Evolutionary conservation across 37 sponge, comb jelly and placozoan species (phyloP).

Genomic region (Agelas oroides): DNA sequence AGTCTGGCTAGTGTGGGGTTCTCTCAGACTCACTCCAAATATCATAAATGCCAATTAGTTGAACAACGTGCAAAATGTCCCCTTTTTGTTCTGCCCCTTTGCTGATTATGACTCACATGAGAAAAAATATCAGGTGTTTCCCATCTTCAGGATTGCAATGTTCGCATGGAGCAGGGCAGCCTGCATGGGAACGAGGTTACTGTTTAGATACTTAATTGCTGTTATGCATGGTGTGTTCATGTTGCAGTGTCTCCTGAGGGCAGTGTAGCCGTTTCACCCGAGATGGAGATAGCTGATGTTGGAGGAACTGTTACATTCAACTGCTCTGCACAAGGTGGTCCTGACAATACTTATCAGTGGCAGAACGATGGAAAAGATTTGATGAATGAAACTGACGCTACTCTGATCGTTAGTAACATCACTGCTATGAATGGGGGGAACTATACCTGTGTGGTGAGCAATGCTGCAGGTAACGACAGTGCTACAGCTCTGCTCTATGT

Average conservation of each 20-base stretch:
- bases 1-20: too few relatives aligned
- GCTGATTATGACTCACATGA: too few relatives aligned
- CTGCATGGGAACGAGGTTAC: too few relatives aligned
- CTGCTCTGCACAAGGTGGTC: slow-evolving; percentile 70
- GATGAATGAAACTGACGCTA: neutral
- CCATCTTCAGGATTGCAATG: too few relatives aligned
- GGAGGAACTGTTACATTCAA: slow-evolving; percentile 30
- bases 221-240: neutral
- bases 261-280: slow-evolving; percentile 15
- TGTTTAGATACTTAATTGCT: neutral
- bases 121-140: too few relatives aligned
- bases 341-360: slow-evolving; percentile 56
- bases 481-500: slow-evolving; percentile 29
- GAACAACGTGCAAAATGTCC: too few relatives aligned
- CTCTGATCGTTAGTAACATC: slow-evolving; percentile 1
- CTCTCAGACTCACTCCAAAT: too few relatives aligned
- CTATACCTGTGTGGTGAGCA: slow-evolving; percentile 70
- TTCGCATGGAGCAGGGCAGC: too few relatives aligned
- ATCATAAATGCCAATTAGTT: too few relatives aligned
- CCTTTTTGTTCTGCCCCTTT: too few relatives aligned
- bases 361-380: neutral
- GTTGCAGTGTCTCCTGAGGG: slow-evolving; percentile 33
- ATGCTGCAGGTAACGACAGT: slow-evolving; percentile 56
- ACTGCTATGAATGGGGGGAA: slow-evolving; percentile 68
- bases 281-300: neutral